Evolutionary conservation across 2,113 vertebrate genomes (phyloP).

Genomic region (Chlamydotis undulata): DNA sequence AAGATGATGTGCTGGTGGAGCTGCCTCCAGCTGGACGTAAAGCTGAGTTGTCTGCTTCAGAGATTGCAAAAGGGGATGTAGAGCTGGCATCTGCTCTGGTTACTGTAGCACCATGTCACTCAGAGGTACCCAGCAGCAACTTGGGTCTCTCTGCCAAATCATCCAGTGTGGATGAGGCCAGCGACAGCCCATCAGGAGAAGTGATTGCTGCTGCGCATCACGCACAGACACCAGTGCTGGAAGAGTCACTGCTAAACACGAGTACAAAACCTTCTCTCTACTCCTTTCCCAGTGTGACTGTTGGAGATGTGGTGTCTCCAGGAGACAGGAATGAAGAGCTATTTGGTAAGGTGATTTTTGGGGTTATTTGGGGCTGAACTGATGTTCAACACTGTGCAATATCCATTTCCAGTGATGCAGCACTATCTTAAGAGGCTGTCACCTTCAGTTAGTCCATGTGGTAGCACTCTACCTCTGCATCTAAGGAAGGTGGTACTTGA

Average conservation of each 20-base stretch:
- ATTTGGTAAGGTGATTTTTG: conserved; percentile 8
- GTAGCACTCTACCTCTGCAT: neutral
- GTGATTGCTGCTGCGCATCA: neutral
- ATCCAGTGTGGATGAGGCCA: neutral
- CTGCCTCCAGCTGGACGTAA: neutral
- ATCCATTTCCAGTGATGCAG: neutral
- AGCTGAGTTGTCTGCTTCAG: neutral
- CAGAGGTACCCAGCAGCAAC: neutral
- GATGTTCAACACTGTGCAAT: neutral
- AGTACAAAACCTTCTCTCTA: neutral
- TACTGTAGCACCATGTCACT: accelerated
- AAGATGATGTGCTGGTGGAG: neutral
- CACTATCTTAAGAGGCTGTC: neutral
- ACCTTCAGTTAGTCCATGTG: neutral
- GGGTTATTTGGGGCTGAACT: neutral
- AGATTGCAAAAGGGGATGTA: neutral
- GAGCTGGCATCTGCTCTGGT: neutral
- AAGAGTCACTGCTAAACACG: neutral
- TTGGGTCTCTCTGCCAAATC: neutral
- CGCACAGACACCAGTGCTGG: neutral
- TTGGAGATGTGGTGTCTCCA: neutral
- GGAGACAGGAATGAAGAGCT: neutral
- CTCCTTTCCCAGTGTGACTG: neutral
- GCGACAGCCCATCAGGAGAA: neutral
- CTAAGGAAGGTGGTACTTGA: neutral